Evolutionary conservation across 2,797 vertebrate genomes (phyloP).

Genomic region (Pseudochirops cupreus): DNA sequence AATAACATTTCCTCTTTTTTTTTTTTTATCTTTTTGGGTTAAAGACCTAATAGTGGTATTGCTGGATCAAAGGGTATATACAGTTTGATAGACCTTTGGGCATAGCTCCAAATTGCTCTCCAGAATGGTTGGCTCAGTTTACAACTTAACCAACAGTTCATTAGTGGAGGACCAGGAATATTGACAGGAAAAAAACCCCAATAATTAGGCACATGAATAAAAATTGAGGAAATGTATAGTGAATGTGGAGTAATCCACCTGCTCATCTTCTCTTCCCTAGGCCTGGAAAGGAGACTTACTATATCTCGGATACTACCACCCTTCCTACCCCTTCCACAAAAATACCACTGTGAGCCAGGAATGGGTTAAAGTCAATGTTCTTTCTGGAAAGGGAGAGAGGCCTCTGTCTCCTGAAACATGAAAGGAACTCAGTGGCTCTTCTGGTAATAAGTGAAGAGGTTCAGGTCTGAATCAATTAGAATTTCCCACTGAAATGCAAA

Average conservation of each 20-base stretch:
- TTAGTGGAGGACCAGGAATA: neutral
- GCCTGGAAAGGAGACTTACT: neutral
- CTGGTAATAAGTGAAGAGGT: slow-evolving; percentile 62
- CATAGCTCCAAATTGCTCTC: neutral
- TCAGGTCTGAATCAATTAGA: slow-evolving; percentile 73
- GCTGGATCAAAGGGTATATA: neutral
- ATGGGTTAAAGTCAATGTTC: slow-evolving; percentile 39
- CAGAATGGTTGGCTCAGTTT: neutral
- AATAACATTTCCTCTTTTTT: neutral
- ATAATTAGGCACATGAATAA: neutral
- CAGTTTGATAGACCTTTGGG: neutral
- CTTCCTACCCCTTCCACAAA: neutral
- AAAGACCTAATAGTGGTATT: neutral
- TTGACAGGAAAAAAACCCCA: neutral
- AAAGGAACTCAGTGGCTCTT: slow-evolving; percentile 68
- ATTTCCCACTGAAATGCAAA: slow-evolving; percentile 70
- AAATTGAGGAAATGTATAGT: neutral
- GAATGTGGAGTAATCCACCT: neutral
- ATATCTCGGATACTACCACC: neutral
- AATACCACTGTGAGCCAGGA: slow-evolving; percentile 1
- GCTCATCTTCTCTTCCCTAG: neutral
- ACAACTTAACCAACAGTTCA: neutral
- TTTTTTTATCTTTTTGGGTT: neutral
- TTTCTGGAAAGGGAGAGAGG: slow-evolving; percentile 40
- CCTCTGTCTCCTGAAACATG: slow-evolving; percentile 56